phyloP scores from a whole-genome alignment of 1,140 invertebrate species.

The Augochlora pura region DNA sequence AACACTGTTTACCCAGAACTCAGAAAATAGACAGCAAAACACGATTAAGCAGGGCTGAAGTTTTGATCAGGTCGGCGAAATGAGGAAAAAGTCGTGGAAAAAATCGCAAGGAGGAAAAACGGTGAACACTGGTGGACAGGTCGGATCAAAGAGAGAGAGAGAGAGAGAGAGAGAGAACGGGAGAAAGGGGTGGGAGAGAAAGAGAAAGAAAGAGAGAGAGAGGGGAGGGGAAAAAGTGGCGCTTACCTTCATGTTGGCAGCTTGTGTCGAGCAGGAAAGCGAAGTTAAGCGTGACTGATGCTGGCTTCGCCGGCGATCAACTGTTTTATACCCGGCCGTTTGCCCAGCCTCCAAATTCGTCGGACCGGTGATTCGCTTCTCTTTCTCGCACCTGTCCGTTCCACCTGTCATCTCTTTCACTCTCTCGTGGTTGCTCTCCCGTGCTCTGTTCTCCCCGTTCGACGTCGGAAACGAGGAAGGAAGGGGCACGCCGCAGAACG shows the following conservation, averaged over 20 bases:
- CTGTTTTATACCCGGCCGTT: conserved; percentile 63
- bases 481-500: conserved; percentile 3
- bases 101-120: background rate
- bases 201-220: too few relatives aligned
- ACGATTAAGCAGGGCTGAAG: too few relatives aligned
- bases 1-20: too few relatives aligned
- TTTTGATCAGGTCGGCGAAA: background rate
- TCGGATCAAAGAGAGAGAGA: background rate
- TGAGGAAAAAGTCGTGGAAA: background rate
- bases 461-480: background rate
- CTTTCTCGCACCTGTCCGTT: background rate
- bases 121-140: conserved; percentile 54
- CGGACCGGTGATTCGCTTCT: conserved; percentile 16
- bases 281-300: conserved; percentile 64
- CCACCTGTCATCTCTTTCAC: too few relatives aligned
- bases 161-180: background rate
- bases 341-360: conserved; percentile 57
- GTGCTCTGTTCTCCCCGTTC: background rate
- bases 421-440: background rate
- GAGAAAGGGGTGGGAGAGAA: background rate
- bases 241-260: conserved; percentile 68
- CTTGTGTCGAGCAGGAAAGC: conserved; percentile 38
- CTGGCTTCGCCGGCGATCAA: conserved; percentile 46
- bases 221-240: background rate
- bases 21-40: too few relatives aligned